Evolutionary conservation across 2,113 vertebrate genomes (phyloP), one percentile per base, ranked within the genome.

Genomic region (Gavialis gangeticus): DNA sequence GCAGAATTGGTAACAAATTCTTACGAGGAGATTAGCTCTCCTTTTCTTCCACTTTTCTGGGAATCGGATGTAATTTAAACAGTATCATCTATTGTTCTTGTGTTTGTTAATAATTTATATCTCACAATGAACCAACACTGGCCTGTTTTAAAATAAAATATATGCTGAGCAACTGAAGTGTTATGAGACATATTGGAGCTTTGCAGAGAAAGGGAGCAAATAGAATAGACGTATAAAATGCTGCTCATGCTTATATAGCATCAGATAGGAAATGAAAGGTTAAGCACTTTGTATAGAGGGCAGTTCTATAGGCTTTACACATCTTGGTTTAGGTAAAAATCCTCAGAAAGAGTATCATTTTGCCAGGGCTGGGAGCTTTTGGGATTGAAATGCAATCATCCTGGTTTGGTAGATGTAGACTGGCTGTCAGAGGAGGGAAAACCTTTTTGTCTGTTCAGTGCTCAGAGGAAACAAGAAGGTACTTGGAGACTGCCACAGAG

Each of bases 241-340:
- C 18, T 96, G 58, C 46, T 92, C 24, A 37, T 90, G 75, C 62
- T 91, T 75, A 69, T 62, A 75, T 22, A 91, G 62, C 22, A 58
- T 89, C 79, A 87, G 76, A 75, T 83, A 95, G 91, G 76, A 95
- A 94, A 93, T 71, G 18, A 92, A 96, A 94, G 84, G 91, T 83
- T 94, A 76, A 95, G 67, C 82, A 92, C 79, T 92, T 94, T 88
- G 94, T 14, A 85, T 57, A 59, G 22, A 24, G 89, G 90, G 91
- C 88, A 95, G 75, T 87, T 96, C 73, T 84, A 73, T 81, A 85
- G 59, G 62, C 95, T 55, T 73, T 46, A 63, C 58, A 57, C n/a
- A 21, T 95, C 79, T 94, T 55, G 24, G 56, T 71, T 77, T 88
- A 93, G 88, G 75, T 62, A 69, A 91, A 84, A 34, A 59, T 93